These are phyloP conservation scores for Psittacula echo DNA, from an alignment of 2,797 vertebrate genomes.

Conservation along the genomic window DNA sequence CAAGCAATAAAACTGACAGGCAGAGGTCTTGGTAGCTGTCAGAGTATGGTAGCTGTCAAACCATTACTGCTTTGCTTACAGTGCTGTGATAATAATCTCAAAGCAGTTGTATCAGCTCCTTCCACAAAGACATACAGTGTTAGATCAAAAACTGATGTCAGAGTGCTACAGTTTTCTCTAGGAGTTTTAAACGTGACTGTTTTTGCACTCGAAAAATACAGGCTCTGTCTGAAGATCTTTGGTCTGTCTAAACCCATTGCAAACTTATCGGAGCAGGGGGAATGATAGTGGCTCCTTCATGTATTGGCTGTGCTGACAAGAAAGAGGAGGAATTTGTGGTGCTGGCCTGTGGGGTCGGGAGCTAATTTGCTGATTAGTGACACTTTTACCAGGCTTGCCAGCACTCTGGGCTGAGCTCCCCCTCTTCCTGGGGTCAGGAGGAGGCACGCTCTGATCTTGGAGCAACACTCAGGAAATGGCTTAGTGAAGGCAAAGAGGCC, in stretches of 20 bases:
- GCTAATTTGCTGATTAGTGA: neutral
- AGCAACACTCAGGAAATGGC: conserved; percentile 70
- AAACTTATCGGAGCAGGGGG: neutral
- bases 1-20: neutral
- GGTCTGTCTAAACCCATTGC: neutral
- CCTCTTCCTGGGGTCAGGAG: conserved; percentile 59
- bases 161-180: neutral
- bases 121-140: neutral
- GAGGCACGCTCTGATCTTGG: conserved; percentile 46
- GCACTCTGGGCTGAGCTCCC: conserved; percentile 24
- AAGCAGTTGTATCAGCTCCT: neutral
- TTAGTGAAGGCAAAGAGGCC: conserved; percentile 48
- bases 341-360: neutral
- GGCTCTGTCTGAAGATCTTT: neutral
- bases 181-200: neutral
- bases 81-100: neutral
- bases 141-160: neutral
- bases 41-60: neutral
- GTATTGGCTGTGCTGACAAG: accelerated
- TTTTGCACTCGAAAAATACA: neutral
- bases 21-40: neutral
- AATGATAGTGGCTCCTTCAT: accelerated
- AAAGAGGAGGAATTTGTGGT: neutral
- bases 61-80: neutral
- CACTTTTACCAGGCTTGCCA: conserved; percentile 18